phyloP scores from a whole-genome alignment of 2,113 vertebrate species.

The Prietella phreatophila region DNA sequence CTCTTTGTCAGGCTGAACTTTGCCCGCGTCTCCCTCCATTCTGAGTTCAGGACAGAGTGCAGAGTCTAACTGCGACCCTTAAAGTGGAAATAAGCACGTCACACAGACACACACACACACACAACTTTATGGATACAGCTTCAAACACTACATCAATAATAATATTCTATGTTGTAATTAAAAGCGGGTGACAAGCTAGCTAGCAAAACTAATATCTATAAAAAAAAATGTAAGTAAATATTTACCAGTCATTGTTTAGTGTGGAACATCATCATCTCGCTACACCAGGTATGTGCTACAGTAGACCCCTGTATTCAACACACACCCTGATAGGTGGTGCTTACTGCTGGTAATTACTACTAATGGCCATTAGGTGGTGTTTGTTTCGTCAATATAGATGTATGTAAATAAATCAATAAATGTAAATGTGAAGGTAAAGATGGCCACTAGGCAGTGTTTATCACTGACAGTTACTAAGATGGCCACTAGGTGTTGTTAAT shows the following conservation, averaged over 20 bases:
- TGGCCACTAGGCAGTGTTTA: background rate
- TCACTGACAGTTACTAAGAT: background rate
- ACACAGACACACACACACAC: slow-evolving; percentile 20
- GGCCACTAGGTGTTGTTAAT: background rate
- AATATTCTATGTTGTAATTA: background rate
- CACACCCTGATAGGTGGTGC: background rate
- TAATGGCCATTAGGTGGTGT: background rate
- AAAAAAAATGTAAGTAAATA: background rate
- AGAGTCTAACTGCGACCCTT: slow-evolving; percentile 58
- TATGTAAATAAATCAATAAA: no score
- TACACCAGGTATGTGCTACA: background rate
- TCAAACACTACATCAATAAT: background rate
- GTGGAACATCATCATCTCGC: background rate
- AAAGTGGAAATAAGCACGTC: slow-evolving; percentile 56
- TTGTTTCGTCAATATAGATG: background rate
- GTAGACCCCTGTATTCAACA: background rate
- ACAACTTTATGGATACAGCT: background rate
- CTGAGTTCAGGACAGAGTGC: slow-evolving; percentile 68
- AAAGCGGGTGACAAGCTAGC: background rate
- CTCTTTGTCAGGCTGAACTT: slow-evolving; percentile 70
- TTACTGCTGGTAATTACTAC: background rate
- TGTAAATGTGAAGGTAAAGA: background rate
- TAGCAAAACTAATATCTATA: background rate
- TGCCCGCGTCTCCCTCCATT: slow-evolving; percentile 67
- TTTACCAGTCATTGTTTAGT: background rate